These are phyloP conservation scores for Eubasilissa splendida DNA, from an alignment of 2,888 invertebrate genomes.

Conservation along the genomic window DNA sequence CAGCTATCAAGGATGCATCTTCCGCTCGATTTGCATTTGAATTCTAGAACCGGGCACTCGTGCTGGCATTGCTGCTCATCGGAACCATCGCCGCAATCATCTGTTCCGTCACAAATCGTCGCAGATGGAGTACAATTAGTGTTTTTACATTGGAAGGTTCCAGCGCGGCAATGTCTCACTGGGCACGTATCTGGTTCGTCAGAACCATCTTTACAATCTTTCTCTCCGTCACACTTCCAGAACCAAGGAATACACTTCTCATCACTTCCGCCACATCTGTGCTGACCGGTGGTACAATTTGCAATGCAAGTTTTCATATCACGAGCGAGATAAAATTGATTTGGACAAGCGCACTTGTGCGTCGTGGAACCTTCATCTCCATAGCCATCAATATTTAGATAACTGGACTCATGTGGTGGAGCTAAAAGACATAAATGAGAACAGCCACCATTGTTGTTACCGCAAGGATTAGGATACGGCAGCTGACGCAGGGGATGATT, in stretches of 20 bases:
- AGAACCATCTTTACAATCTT: constrained; percentile 92
- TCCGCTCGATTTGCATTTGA: constrained; percentile 91
- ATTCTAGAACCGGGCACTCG: constrained; percentile 90
- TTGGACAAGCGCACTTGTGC: constrained; percentile 94
- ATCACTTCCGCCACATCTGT: constrained; percentile 77
- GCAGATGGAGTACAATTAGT: constrained; percentile 94
- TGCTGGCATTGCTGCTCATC: constrained; percentile 90
- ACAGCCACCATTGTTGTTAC: constrained; percentile 93
- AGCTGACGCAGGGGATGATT: constrained; percentile 92
- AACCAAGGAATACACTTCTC: constrained; percentile 76
- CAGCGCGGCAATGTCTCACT: constrained; percentile 86
- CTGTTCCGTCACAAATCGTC: constrained; percentile 92
- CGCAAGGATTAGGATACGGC: constrained; percentile 92
- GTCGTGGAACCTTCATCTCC: constrained; percentile 85
- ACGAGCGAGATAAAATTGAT: constrained; percentile 88
- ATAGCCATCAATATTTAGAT: constrained; percentile 84
- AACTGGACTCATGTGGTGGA: constrained; percentile 84
- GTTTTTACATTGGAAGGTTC: constrained; percentile 95
- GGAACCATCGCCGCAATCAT: constrained; percentile 93
- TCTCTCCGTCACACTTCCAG: constrained; percentile 90
- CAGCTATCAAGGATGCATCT: constrained; percentile 91
- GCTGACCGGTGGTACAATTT: constrained; percentile 94
- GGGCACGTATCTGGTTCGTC: constrained; percentile 92
- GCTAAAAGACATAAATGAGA: constrained; percentile 95
- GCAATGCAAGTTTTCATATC: constrained; percentile 92